Conservation (phyloP, 2,888 invertebrate species). For the Yponomeuta sedellus region DNA sequence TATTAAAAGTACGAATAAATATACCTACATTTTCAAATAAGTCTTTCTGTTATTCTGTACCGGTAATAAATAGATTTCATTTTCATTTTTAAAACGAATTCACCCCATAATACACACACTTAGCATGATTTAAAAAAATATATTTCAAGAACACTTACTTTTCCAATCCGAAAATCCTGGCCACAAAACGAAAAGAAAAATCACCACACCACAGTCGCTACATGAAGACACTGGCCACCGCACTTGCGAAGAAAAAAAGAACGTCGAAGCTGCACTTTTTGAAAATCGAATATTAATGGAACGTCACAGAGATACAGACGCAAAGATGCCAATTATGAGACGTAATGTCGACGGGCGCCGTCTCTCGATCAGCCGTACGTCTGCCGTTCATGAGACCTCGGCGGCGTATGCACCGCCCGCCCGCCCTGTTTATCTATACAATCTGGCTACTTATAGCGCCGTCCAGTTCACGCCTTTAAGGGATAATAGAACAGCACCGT, state of each 20-base stretch:
- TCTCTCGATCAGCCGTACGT: not conserved
- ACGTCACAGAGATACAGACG: not conserved
- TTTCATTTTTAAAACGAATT: too few relatives aligned
- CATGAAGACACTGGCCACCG: not conserved
- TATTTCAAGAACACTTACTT: not conserved
- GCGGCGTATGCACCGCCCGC: not conserved
- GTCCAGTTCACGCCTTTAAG: conserved; percentile 8
- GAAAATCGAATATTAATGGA: not conserved
- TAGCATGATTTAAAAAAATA: not conserved
- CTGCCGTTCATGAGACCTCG: not conserved
- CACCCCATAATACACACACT: too few relatives aligned
- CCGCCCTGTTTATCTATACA: conserved; percentile 9
- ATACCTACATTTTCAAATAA: too few relatives aligned
- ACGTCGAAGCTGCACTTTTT: not conserved
- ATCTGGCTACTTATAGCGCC: not conserved
- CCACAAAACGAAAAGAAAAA: not conserved
- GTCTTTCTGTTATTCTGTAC: too few relatives aligned
- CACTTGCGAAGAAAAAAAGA: not conserved
- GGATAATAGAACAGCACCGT: conserved; percentile 10
- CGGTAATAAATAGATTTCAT: too few relatives aligned
- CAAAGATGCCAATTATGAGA: not conserved
- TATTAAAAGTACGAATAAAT: too few relatives aligned
- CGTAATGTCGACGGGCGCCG: not conserved
- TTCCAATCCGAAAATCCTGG: not conserved
- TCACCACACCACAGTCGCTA: not conserved